Evolutionary conservation across 2,113 vertebrate species (phyloP).

Genomic region (Crotalus tigris): DNA sequence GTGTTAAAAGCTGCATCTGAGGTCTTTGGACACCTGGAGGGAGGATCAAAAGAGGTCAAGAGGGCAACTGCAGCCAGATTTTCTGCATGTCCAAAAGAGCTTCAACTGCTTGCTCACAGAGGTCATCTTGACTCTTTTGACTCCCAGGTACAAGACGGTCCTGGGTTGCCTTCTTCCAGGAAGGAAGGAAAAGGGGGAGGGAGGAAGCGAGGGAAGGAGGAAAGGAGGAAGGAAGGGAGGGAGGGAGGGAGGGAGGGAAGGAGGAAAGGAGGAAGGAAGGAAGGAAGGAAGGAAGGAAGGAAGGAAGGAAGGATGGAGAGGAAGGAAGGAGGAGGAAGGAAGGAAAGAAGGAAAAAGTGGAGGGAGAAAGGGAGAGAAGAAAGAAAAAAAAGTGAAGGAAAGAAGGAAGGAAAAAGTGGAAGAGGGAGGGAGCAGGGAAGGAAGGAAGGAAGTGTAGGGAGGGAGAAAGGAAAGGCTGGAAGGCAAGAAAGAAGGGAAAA

Average conservation of each 20-base stretch:
- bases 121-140: neutral
- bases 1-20: neutral
- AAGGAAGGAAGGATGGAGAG: too few relatives aligned
- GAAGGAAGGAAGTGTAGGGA: fast-evolving
- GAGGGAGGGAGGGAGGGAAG: too few relatives aligned
- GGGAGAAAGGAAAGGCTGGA: too few relatives aligned
- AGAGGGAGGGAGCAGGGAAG: fast-evolving
- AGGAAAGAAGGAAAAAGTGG: fast-evolving
- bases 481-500: too few relatives aligned
- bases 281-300: too few relatives aligned
- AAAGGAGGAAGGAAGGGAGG: too few relatives aligned
- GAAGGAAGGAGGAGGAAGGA: fast-evolving
- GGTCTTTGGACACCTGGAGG: neutral
- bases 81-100: neutral
- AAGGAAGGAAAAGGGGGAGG: neutral
- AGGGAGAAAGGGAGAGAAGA: fast-evolving
- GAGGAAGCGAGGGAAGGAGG: neutral
- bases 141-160: neutral
- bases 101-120: neutral
- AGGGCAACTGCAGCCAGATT: neutral
- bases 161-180: neutral
- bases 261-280: too few relatives aligned
- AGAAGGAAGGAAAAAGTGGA: too few relatives aligned
- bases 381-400: fast-evolving
- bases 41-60: neutral